These are phyloP conservation scores for Stenichneumon culpator DNA, from an alignment of 2,888 invertebrate genomes.

Conservation along the genomic window DNA sequence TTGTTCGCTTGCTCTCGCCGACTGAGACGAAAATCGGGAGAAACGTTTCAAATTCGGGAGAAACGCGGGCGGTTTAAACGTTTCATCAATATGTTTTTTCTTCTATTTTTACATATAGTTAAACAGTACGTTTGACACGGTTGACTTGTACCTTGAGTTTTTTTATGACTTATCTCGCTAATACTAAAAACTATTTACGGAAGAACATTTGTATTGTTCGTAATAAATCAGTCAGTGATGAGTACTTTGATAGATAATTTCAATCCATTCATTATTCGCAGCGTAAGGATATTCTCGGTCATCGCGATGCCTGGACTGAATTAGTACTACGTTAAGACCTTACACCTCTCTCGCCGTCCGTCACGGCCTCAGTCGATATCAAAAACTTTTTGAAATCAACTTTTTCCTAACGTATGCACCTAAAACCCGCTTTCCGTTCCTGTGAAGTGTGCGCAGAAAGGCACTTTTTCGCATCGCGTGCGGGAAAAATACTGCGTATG, in stretches of 20 bases:
- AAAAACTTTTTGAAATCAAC: too few species aligned
- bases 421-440: too few species aligned
- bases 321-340: conserved; percentile 10
- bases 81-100: neutral
- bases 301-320: conserved; percentile 1
- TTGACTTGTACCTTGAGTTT: conserved; percentile 55
- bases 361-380: too few species aligned
- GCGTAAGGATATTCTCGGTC: neutral
- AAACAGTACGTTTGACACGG: conserved; percentile 60
- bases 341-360: too few species aligned
- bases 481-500: too few species aligned
- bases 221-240: conserved; percentile 63
- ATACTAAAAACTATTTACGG: conserved; percentile 36
- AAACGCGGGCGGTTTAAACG: neutral
- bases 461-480: too few species aligned
- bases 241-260: conserved; percentile 38
- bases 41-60: too few species aligned
- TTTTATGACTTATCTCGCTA: conserved; percentile 43
- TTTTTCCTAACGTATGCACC: too few species aligned
- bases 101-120: neutral
- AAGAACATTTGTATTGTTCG: conserved; percentile 56
- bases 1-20: conserved; percentile 36
- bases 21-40: conserved; percentile 9
- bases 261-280: conserved; percentile 33
- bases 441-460: too few species aligned